These are phyloP conservation scores for Stegana nigrithorax DNA, from an alignment of 2,888 invertebrate species.

Conservation along the genomic window DNA sequence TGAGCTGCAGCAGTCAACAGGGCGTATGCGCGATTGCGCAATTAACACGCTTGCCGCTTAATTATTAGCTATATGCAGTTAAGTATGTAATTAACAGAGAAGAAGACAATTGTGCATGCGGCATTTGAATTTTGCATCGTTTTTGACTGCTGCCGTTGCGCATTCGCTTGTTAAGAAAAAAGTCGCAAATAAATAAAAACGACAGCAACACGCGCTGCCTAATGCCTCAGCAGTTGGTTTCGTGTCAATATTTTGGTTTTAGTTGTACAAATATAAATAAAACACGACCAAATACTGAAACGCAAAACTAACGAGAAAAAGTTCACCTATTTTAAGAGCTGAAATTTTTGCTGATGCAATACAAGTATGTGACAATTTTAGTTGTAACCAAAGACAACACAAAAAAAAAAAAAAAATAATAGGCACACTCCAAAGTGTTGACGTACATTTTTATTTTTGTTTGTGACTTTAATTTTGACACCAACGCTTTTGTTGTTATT, in stretches of 20 bases:
- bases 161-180: no score
- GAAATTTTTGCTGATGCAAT: slow-evolving; percentile 45
- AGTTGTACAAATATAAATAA: slow-evolving; percentile 39
- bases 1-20: neutral
- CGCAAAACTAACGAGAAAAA: slow-evolving; percentile 23
- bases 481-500: no score
- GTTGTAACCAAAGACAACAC: no score
- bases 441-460: no score
- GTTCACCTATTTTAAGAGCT: neutral
- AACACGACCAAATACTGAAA: slow-evolving; percentile 13
- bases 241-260: slow-evolving; percentile 53
- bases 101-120: neutral
- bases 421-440: no score
- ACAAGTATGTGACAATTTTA: no score
- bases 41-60: neutral
- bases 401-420: no score
- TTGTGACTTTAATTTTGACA: no score
- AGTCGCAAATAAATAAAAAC: no score
- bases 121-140: slow-evolving; percentile 1
- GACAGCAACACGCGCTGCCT: neutral
- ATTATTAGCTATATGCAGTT: neutral
- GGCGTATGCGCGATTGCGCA: neutral
- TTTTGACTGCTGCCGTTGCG: no score
- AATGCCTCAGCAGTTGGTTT: neutral
- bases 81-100: neutral